Evolutionary conservation across 2,888 invertebrate species (phyloP).

Genomic region (Beris morrisii): DNA sequence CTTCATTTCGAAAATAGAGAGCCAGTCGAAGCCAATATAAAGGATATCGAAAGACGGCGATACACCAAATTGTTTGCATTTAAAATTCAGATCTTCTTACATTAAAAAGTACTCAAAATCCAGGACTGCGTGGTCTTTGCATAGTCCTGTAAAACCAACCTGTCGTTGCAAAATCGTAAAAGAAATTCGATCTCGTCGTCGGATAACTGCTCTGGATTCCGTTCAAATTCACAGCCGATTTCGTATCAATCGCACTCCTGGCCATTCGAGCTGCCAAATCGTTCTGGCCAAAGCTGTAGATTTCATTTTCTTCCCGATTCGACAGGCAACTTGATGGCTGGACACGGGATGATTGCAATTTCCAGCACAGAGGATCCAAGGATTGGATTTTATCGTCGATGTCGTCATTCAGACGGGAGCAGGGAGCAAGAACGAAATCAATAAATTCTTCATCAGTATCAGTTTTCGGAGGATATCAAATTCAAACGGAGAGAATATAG

Average conservation of each 20-base stretch:
- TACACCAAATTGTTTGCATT: too few species aligned
- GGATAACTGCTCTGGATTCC: slow-evolving; percentile 56
- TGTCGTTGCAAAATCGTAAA: slow-evolving; percentile 57
- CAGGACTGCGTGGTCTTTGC: slow-evolving; percentile 4
- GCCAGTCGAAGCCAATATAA: too few species aligned
- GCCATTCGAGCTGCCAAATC: slow-evolving; percentile 80
- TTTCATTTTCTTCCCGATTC: slow-evolving; percentile 89
- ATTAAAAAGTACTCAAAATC: too few species aligned
- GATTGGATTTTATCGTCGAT: neutral
- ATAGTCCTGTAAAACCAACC: slow-evolving; percentile 44
- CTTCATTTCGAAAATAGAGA: too few species aligned
- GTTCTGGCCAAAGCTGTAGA: slow-evolving; percentile 85
- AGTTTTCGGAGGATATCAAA: too few species aligned
- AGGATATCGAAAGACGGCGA: too few species aligned
- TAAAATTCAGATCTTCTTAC: too few species aligned
- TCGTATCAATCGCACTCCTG: slow-evolving; percentile 57
- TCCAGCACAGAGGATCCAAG: neutral
- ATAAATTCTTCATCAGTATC: slow-evolving; percentile 9
- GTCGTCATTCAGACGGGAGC: neutral
- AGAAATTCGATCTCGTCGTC: slow-evolving; percentile 54
- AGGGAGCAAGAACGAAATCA: neutral
- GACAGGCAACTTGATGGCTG: slow-evolving; percentile 88
- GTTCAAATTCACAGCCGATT: slow-evolving; percentile 63
- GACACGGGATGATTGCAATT: neutral
- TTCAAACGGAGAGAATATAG: too few species aligned